phyloP scores from a whole-genome alignment of 30 jellyfish, hydroid and myxozoan species.

The Calvadosia cruxmelitensis region DNA sequence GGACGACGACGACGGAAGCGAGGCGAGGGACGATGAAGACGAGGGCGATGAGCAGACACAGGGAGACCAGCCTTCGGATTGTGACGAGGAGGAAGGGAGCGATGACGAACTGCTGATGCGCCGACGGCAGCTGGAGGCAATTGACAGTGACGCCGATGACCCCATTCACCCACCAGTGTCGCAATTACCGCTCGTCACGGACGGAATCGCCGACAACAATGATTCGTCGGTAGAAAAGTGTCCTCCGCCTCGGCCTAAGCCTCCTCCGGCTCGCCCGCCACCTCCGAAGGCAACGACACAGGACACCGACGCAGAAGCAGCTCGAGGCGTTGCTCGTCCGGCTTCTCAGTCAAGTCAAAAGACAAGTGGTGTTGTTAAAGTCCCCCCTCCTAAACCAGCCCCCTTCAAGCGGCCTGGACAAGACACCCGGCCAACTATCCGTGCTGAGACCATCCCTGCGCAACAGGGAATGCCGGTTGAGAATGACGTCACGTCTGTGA shows the following conservation, averaged over 20 bases:
- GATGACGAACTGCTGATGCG: not conserved
- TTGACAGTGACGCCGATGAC: not conserved
- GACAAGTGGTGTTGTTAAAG: too few relatives aligned
- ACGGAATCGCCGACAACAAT: too few relatives aligned
- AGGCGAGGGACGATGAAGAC: slow-evolving; percentile 40
- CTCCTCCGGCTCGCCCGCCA: slow-evolving; percentile 49
- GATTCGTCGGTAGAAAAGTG: too few relatives aligned
- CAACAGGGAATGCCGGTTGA: too few relatives aligned
- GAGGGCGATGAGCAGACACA: slow-evolving; percentile 19
- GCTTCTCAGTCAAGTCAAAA: too few relatives aligned
- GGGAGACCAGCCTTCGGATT: not conserved
- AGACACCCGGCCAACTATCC: too few relatives aligned
- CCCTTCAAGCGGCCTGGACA: too few relatives aligned
- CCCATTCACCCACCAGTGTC: not conserved
- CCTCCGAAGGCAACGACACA: slow-evolving; percentile 14
- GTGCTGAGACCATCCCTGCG: too few relatives aligned
- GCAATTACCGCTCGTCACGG: not conserved
- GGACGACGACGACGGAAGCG: slow-evolving; percentile 61
- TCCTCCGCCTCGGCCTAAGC: slow-evolving; percentile 51
- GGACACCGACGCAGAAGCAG: not conserved
- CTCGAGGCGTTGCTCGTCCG: too few relatives aligned
- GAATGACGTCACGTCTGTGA: too few relatives aligned
- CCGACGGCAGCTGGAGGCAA: not conserved
- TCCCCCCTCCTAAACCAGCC: too few relatives aligned
- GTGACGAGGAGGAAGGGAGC: not conserved